Evolutionary conservation across 2,888 invertebrate genomes (phyloP), one percentile per base, ranked within the genome.

Genomic region (Tanytarsus gracilentus): DNA sequence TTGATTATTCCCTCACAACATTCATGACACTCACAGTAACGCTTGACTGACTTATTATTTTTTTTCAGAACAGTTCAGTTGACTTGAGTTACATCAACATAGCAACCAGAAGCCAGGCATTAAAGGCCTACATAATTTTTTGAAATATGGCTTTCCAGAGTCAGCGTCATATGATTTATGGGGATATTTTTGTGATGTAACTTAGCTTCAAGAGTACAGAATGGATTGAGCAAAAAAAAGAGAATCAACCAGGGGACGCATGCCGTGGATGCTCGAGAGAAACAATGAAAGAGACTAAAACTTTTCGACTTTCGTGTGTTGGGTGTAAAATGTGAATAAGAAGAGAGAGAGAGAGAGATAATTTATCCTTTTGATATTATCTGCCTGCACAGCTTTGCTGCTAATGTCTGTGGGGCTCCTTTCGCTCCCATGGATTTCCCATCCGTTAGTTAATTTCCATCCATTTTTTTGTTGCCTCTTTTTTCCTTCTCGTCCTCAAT

Each of bases 351-450:
- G 53, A 33, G n/a, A 36, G 53, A 53, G 53, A 53, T 53, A 53
- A 53, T 36, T 53, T 53, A 53, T 53, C 53, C 53, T 33, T 53
- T 53, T 53, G 44, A 44, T 44, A 44, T 44, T 44, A 44, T 44
- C 44, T 44, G 44, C 44, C 23, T 44, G 23, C 9, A 44, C 11
- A n/a, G n/a, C 16, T 36, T 36, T 36, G n/a, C 16, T 3, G 14
- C 16, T n/a, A 36, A 36, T 36, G n/a, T 36, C 16, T 30, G 9
- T 30, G 9, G 9, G n/a, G 33, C 14, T 33, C 33, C 44, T 36
- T 36, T 36, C 36, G 16, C 16, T 36, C 9, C 36, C n/a, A n/a
- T 36, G 5, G 4, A 6, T 14, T 36, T 7, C 14, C 33, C 3
- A 14, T 36, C 16, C 16, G n/a, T 36, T n/a, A 14, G 1, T 9